Evolutionary conservation across 1,140 invertebrate genomes (phyloP), one percentile per base, ranked within the genome.

Genomic region (Drosophila tani): DNA sequence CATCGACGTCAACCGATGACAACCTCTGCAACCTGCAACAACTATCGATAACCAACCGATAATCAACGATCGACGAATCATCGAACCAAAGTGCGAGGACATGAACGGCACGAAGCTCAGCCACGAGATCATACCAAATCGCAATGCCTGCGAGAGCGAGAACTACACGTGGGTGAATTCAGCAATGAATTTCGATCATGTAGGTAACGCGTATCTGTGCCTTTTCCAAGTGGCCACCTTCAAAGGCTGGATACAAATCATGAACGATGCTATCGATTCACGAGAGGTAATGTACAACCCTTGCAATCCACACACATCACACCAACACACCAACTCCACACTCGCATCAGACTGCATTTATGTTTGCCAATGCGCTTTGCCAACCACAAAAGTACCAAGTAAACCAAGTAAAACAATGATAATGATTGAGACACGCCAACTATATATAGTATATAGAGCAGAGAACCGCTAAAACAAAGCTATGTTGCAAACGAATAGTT

Each of bases 171-270:
- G 99, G 99, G 96, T 96, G 93, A 99, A 99, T 94, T 98, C 98
- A 41, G 96, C 96, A 70, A 98, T 99, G 96, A 99, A 99, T 94
- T 99, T 99, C 93, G 99, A 99, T 93, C 98, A 99, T 93, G 98
- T 99, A 11, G 96, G 98, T 41, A 99, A 98, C 94, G 98, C 98
- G 27, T 99, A 99, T 93, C 94, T 99, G 79, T 98, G 98, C 92
- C 95, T 99, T 71, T 99, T 99, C 94, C 99, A 99, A 97, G 98
- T 99, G 78, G 98, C 98, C 49, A 99, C 99, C 53, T 99, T 99
- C 94, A 98, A 97, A 93, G 97, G 97, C 87, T 98, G 96, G 97
- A 98, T 96, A 88, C 96, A 97, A 93, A 99, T 99, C 67, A 99
- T 99, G 98, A 97, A 98, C 90, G 98, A 99, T 93, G 98, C 98